Evolutionary conservation across 2,888 invertebrate species (phyloP).

Genomic region (Heterodera filipjevi): DNA sequence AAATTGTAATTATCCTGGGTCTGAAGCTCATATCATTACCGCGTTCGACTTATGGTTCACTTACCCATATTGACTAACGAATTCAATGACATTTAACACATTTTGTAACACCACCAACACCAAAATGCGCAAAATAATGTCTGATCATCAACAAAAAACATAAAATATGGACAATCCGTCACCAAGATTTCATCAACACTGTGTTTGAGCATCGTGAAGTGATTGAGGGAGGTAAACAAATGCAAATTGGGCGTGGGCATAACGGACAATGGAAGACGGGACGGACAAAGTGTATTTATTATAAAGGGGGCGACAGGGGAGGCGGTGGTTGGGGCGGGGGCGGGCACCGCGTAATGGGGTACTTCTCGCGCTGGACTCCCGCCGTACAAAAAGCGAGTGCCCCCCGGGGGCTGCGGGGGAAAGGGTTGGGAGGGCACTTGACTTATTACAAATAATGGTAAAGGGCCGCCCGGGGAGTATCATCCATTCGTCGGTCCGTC

Average conservation of each 20-base stretch:
- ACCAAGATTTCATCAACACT: too few relatives aligned
- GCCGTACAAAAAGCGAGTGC: background rate
- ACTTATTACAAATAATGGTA: background rate
- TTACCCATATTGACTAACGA: too few relatives aligned
- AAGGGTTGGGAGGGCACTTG: background rate
- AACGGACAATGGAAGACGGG: background rate
- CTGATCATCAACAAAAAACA: too few relatives aligned
- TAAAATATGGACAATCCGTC: too few relatives aligned
- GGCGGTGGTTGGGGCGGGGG: background rate
- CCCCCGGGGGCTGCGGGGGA: background rate
- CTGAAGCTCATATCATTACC: too few relatives aligned
- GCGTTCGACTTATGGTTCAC: too few relatives aligned
- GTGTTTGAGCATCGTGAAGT: too few relatives aligned
- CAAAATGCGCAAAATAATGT: too few relatives aligned
- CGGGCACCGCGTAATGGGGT: background rate
- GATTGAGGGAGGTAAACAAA: background rate
- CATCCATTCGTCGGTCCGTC: background rate
- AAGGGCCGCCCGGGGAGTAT: background rate
- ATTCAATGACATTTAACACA: too few relatives aligned
- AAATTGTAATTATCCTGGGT: too few relatives aligned
- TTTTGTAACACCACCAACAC: too few relatives aligned
- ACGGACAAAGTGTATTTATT: background rate
- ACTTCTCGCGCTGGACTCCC: background rate
- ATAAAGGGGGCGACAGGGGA: background rate
- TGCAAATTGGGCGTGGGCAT: background rate